Conservation (phyloP, 2,113 vertebrate species). For the Hippocampus zosterae region DNA sequence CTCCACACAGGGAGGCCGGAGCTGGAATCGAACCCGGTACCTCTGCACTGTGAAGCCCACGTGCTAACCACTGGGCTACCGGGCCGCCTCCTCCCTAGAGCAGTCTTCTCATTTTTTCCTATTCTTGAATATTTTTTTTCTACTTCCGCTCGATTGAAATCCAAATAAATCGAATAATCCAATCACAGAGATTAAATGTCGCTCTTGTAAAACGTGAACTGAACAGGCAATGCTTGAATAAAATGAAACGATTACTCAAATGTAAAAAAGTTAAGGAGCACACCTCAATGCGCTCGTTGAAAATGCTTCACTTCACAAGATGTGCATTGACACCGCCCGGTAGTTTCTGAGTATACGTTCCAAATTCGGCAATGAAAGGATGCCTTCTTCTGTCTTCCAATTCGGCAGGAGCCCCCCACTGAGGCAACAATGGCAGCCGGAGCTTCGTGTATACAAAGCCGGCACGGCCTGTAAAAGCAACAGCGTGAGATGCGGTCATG, state of each 20-base stretch:
- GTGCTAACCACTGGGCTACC: too few relatives aligned
- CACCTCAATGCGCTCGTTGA: neutral
- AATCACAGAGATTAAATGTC: neutral
- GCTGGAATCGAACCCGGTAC: too few relatives aligned
- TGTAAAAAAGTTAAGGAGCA: neutral
- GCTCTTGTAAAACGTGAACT: neutral
- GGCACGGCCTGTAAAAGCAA: constrained; percentile 69
- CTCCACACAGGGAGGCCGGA: too few relatives aligned
- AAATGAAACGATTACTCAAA: too few relatives aligned
- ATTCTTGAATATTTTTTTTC: neutral
- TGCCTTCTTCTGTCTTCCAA: constrained; percentile 15
- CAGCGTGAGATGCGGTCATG: constrained; percentile 69
- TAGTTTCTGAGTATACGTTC: neutral
- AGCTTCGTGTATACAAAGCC: constrained; percentile 63
- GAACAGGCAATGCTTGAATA: neutral
- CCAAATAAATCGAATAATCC: neutral
- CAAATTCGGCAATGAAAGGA: neutral
- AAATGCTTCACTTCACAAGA: neutral
- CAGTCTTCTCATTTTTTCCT: neutral
- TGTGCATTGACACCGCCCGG: neutral
- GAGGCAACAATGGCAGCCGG: constrained; percentile 63
- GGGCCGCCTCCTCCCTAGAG: too few relatives aligned
- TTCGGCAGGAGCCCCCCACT: constrained; percentile 66
- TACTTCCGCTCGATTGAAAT: neutral
- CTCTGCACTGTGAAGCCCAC: too few relatives aligned